Conservation (phyloP, 2,888 invertebrate species). For the Drosophila atripex region DNA sequence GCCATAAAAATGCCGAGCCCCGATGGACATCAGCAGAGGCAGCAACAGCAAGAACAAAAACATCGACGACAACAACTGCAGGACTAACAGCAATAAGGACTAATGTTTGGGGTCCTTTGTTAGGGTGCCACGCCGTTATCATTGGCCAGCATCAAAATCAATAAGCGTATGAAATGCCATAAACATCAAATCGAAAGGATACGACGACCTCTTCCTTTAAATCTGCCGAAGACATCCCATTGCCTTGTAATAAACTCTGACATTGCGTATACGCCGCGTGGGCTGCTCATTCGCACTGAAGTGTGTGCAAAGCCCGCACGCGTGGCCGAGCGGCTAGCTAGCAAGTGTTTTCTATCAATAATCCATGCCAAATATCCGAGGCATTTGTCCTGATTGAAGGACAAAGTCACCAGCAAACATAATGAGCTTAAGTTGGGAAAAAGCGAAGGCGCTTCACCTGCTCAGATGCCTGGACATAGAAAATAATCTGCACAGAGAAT, state of each 20-base stretch:
- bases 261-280: slow-evolving; percentile 34
- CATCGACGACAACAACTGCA: background rate
- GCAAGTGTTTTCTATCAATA: slow-evolving; percentile 34
- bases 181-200: slow-evolving; percentile 53
- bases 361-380: slow-evolving; percentile 23
- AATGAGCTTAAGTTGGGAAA: slow-evolving; percentile 66
- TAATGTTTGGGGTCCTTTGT: slow-evolving; percentile 46
- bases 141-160: slow-evolving; percentile 62
- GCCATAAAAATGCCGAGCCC: slow-evolving; percentile 54
- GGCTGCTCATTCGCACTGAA: slow-evolving; percentile 13
- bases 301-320: slow-evolving; percentile 17
- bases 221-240: slow-evolving; percentile 17
- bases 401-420: slow-evolving; percentile 50
- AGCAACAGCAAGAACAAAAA: background rate
- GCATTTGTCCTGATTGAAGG: slow-evolving; percentile 56
- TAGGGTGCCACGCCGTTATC: slow-evolving; percentile 32
- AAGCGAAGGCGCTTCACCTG: slow-evolving; percentile 32
- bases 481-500: slow-evolving; percentile 4
- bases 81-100: slow-evolving; percentile 28
- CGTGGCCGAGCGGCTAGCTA: slow-evolving; percentile 29
- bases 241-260: slow-evolving; percentile 10
- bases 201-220: slow-evolving; percentile 26
- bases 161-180: slow-evolving; percentile 70
- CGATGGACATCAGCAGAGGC: slow-evolving; percentile 11
- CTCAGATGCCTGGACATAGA: slow-evolving; percentile 1